Base-by-base conservation (phyloP, 2,113 vertebrate genomes). In the Conger conger region DNA sequence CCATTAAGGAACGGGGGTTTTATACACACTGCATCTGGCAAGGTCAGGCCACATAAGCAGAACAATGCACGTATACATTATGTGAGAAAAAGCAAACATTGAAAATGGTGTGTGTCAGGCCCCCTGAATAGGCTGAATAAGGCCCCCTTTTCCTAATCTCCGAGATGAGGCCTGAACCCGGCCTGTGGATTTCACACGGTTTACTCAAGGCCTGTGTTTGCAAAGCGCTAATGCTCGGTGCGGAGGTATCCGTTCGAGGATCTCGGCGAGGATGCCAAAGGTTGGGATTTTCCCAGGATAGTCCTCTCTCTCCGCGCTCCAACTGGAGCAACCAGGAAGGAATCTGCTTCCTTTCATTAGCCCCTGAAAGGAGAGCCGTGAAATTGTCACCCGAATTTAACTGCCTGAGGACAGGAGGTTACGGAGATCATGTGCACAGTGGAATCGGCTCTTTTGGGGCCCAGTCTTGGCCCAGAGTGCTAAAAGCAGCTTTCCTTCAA, bases 281-380 rank as follows among this genome's bases (percentile, higher is more conserved):
- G 92, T 95, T 95, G 91, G 89, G 87, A 89, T 94, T 95, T 96
- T 96, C 94, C 92, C 91, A 93, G 91, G 91, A 94, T 88, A 88
- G 87, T 91, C 90, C 87, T 84, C 90, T 89, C 80, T 80, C 88
- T 90, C 85, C 60, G 85, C 60, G 85, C 85, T 77, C 54, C 90
- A 91, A 83, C 91, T 92, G 92, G 93, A 93, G 94, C 93, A 94
- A 93, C 93, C 93, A 93, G 93, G 94, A 95, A 94, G 91, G 94
- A 95, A 95, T 94, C 93, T 89, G 92, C 90, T 87, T 91, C 93
- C 90, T 95, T 95, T 94, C 92, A 95, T 88, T 87, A 91, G 88
- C 88, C 79, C 33, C 90, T 94, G 93, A 95, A 95, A 92, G 87
- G 92, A 86, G 87, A 92, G 92, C 93, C 94, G 93, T 94, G 94